Evolutionary conservation across 2,113 vertebrate genomes (phyloP).

Genomic region (Dasyurus viverrinus): DNA sequence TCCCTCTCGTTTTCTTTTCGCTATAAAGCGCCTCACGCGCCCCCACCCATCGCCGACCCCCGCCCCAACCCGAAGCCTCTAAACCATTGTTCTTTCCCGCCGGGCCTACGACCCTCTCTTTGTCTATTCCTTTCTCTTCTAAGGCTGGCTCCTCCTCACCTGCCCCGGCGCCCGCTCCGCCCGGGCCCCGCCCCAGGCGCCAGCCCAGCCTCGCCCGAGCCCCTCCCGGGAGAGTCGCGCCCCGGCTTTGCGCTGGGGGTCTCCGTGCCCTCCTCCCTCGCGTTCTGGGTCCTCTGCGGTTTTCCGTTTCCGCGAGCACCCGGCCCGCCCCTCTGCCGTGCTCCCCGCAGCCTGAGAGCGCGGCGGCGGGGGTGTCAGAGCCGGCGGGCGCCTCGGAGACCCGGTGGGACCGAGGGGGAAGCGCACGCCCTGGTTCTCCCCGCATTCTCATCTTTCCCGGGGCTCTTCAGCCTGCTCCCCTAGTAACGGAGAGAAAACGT

Average conservation of each 20-base stretch:
- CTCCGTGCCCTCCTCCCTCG: neutral
- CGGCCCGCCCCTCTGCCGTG: neutral
- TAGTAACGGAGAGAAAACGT: neutral
- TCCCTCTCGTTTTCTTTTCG: neutral
- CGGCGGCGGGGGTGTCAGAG: neutral
- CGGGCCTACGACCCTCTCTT: neutral
- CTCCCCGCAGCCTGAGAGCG: neutral
- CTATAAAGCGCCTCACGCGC: neutral
- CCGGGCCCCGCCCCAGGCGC: conserved; percentile 14
- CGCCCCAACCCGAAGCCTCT: neutral
- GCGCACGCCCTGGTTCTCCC: neutral
- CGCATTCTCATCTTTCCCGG: neutral
- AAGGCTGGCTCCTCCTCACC: neutral
- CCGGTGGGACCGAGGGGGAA: neutral
- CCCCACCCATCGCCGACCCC: neutral
- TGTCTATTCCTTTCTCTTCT: neutral
- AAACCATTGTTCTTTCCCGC: neutral
- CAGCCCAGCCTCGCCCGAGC: neutral
- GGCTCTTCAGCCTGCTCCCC: neutral
- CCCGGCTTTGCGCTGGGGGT: neutral
- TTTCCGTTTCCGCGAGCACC: neutral
- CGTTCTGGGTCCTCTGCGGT: neutral
- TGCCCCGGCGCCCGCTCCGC: neutral
- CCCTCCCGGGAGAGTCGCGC: neutral
- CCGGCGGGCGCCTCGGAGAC: neutral